Percentiles rank a stretch among this genome's conserved stretches.
phyloP scores from a whole-genome alignment of 2,888 invertebrate genomes.

The Portevinia maculata region DNA sequence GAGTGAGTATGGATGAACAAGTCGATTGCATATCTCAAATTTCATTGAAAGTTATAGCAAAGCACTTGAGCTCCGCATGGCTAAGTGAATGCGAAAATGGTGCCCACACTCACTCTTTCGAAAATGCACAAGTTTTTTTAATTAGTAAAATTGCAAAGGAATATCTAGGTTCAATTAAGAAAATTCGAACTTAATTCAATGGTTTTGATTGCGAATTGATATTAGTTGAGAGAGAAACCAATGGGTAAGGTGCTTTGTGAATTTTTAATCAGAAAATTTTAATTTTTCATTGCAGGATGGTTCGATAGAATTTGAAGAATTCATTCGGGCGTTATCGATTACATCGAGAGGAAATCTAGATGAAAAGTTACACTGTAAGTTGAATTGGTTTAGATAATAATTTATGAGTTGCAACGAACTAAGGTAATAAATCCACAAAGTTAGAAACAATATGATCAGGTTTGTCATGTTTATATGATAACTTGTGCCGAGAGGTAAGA shows the following conservation, averaged over 20 bases:
- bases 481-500: not conserved
- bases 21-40: constrained; percentile 26
- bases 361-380: constrained; percentile 99
- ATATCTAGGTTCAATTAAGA: too few relatives aligned
- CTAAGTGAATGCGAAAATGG: not conserved
- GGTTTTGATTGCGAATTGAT: not conserved
- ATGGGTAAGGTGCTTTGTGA: constrained; percentile 10
- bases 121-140: constrained; percentile 45
- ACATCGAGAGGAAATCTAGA: constrained; percentile 99
- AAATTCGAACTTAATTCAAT: too few relatives aligned
- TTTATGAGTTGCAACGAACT: not conserved
- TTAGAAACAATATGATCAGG: not conserved
- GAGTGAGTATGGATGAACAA: not conserved
- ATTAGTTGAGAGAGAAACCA: too few relatives aligned
- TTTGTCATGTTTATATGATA: not conserved
- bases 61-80: not conserved
- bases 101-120: constrained; percentile 13
- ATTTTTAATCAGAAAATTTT: constrained; percentile 38
- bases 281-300: constrained; percentile 90
- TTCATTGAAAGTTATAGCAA: constrained; percentile 22
- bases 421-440: not conserved
- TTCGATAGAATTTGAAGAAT: constrained; percentile 99
- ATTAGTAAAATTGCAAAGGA: constrained; percentile 47
- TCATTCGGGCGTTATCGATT: constrained; percentile 98
- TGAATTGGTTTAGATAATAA: constrained; percentile 11